These are phyloP conservation scores for Fragum whitleyi DNA, from an alignment of 2,888 invertebrate genomes.

Conservation along the genomic window DNA sequence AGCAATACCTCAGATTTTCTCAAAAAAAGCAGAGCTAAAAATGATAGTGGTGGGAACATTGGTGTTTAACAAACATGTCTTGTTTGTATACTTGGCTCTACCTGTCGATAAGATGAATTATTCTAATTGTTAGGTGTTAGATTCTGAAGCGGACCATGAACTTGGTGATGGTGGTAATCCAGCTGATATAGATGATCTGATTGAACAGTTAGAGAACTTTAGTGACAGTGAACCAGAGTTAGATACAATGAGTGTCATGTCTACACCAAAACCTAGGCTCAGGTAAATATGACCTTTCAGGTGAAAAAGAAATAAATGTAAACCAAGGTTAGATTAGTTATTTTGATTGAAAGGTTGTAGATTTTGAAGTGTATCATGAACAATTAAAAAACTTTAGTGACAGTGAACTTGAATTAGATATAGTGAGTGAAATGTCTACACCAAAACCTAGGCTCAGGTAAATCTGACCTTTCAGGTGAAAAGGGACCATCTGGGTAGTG, in stretches of 20 bases:
- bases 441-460: constrained; percentile 94
- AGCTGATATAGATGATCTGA: constrained; percentile 90
- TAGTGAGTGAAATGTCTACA: constrained; percentile 97
- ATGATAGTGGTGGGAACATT: no score
- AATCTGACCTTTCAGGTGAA: no score
- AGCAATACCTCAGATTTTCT: no score
- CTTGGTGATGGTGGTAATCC: constrained; percentile 79
- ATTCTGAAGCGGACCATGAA: constrained; percentile 83
- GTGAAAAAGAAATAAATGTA: background rate
- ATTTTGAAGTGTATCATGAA: no score
- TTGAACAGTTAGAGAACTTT: constrained; percentile 97
- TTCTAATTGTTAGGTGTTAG: no score
- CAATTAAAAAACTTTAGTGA: constrained; percentile 98
- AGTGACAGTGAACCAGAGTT: constrained; percentile 97
- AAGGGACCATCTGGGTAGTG: no score
- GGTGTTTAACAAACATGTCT: no score
- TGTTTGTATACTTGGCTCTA: no score
- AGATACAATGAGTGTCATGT: constrained; percentile 98
- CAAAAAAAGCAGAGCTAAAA: no score
- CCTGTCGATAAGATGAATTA: no score
- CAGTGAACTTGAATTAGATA: constrained; percentile 96
- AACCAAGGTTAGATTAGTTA: constrained; percentile 82
- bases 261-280: constrained; percentile 98
- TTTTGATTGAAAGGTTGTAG: no score
- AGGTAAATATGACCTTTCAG: constrained; percentile 63